A percentile compares a stretch with the other conserved stretches of the same genome.
These are phyloP conservation scores for Microtus richardsoni DNA, from an alignment of 2,113 vertebrate genomes.

Conservation along the genomic window DNA sequence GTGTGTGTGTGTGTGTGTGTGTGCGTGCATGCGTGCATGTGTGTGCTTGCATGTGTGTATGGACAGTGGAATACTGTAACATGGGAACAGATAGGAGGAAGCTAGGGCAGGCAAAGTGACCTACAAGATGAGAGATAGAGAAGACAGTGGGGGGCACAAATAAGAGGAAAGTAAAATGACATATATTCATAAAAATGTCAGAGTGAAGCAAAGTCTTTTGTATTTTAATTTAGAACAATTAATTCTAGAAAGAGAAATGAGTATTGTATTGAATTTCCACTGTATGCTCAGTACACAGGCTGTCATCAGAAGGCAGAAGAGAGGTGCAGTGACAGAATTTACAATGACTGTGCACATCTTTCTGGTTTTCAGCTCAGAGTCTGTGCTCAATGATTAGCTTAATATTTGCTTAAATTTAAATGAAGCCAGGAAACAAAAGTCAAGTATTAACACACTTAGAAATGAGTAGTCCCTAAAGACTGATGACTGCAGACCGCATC, in stretches of 20 bases:
- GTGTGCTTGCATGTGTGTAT: not conserved
- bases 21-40: not conserved
- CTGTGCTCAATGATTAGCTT: not conserved
- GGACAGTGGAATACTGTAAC: not conserved
- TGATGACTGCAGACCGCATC: not conserved
- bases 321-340: not conserved
- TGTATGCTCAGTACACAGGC: not conserved
- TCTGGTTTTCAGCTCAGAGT: not conserved
- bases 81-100: not conserved
- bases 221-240: not conserved
- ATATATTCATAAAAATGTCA: not conserved
- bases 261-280: not conserved
- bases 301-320: not conserved
- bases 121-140: too few species aligned
- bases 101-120: not conserved
- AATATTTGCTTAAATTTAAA: slow-evolving; percentile 39
- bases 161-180: too few species aligned
- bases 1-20: too few species aligned
- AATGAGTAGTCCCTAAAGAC: not conserved
- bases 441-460: not conserved
- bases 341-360: not conserved
- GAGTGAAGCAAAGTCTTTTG: not conserved
- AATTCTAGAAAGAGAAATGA: not conserved
- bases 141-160: not conserved
- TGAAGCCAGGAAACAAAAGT: not conserved